Conservation (phyloP, 2,888 invertebrate genomes). For the Drosophila sordidula region DNA sequence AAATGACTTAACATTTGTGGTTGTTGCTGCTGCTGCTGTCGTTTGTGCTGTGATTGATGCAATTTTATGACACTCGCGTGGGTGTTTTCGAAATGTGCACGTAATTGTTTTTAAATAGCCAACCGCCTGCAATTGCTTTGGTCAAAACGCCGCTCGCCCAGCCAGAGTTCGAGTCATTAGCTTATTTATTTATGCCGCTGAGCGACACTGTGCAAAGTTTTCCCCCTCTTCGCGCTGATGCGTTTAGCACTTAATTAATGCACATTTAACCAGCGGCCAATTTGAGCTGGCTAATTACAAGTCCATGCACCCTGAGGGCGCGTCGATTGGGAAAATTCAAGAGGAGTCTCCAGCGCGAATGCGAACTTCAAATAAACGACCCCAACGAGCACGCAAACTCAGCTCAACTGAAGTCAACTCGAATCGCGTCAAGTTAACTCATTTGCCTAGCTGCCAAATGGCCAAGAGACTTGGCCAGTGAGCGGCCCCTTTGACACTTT, state of each 20-base stretch:
- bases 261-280: conserved; percentile 61
- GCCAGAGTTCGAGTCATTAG: conserved; percentile 15
- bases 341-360: conserved; percentile 10
- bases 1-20: conserved; percentile 64
- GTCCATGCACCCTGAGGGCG: conserved; percentile 33
- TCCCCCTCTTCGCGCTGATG: conserved; percentile 7
- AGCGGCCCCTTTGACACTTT: conserved; percentile 46
- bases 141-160: not conserved
- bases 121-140: conserved; percentile 20
- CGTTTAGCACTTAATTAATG: conserved; percentile 73
- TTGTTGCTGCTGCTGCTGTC: conserved; percentile 18
- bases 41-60: conserved; percentile 65
- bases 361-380: conserved; percentile 52
- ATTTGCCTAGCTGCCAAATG: conserved; percentile 70
- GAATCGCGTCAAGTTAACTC: conserved; percentile 39
- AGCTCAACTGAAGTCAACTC: conserved; percentile 7
- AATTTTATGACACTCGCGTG: conserved; percentile 59
- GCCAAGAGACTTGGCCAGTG: conserved; percentile 37
- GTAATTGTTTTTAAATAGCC: conserved; percentile 69
- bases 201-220: conserved; percentile 9
- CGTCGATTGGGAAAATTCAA: conserved; percentile 34
- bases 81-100: conserved; percentile 42
- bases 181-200: conserved; percentile 21
- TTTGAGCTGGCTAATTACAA: conserved; percentile 66
- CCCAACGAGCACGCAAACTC: conserved; percentile 56